Conservation (phyloP, 2,797 vertebrate genomes). For the Sebastes matsubarae region DNA sequence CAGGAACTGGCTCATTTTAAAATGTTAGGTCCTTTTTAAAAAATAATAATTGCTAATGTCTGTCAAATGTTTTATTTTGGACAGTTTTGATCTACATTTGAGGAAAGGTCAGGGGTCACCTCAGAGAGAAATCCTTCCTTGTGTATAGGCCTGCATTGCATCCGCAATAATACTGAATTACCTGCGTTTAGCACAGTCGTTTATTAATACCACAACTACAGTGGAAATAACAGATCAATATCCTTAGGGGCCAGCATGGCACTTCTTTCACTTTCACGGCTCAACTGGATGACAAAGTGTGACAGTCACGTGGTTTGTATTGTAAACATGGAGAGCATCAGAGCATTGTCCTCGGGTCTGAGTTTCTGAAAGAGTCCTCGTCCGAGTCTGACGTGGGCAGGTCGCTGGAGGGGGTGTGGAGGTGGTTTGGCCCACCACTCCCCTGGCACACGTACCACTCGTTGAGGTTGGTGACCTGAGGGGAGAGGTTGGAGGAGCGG, state of each 20-base stretch:
- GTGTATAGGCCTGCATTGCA: constrained; percentile 12
- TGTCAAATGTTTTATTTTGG: constrained; percentile 11
- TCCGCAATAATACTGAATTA: constrained; percentile 5
- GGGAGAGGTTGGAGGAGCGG: constrained; percentile 89
- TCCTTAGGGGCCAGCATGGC: constrained; percentile 38
- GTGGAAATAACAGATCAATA: constrained; percentile 26
- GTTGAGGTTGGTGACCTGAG: constrained; percentile 97
- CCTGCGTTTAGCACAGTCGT: constrained; percentile 16
- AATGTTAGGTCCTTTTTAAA: constrained; percentile 6
- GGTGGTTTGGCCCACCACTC: constrained; percentile 87
- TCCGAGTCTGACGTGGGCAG: constrained; percentile 91
- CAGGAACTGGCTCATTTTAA: neutral
- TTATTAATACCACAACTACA: constrained; percentile 25
- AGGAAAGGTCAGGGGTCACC: constrained; percentile 53
- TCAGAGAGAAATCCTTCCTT: constrained; percentile 36
- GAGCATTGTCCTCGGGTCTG: constrained; percentile 92
- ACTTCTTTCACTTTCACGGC: constrained; percentile 1
- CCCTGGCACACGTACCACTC: constrained; percentile 99
- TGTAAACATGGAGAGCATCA: constrained; percentile 75
- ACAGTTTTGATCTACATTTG: constrained; percentile 13
- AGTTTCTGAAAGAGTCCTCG: constrained; percentile 90
- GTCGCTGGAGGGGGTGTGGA: constrained; percentile 92
- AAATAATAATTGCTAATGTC: neutral
- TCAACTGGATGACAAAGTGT: constrained; percentile 9
- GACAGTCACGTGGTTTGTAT: constrained; percentile 46